These are phyloP conservation scores for Capitella teleta DNA, from an alignment of 1,140 invertebrate genomes.

Conservation along the genomic window DNA sequence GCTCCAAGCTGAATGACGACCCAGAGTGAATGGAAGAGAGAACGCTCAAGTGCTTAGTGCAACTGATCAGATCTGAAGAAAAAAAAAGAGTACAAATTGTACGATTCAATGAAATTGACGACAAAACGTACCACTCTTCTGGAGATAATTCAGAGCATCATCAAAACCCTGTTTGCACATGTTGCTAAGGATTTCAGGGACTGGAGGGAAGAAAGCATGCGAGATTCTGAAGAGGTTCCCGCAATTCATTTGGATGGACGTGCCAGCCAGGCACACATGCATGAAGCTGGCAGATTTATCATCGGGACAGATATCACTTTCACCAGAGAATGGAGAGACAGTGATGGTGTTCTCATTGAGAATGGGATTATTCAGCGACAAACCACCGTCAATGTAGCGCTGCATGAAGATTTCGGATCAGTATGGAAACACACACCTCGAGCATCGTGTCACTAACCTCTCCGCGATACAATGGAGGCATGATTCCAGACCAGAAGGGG, in stretches of 20 bases:
- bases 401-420: too few relatives aligned
- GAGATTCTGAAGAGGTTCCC: slow-evolving; percentile 86
- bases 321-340: slow-evolving; percentile 93
- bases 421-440: too few relatives aligned
- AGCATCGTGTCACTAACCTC: slow-evolving; percentile 44
- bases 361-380: slow-evolving; percentile 88
- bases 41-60: slow-evolving; percentile 28
- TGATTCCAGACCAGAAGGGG: slow-evolving; percentile 86
- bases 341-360: slow-evolving; percentile 92
- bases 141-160: slow-evolving; percentile 83
- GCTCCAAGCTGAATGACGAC: slow-evolving; percentile 41
- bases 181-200: slow-evolving; percentile 73
- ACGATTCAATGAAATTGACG: background rate
- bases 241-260: slow-evolving; percentile 65
- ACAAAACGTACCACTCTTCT: slow-evolving; percentile 67
- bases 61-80: slow-evolving; percentile 31
- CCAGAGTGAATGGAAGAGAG: slow-evolving; percentile 16
- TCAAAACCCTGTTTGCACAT: slow-evolving; percentile 96
- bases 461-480: slow-evolving; percentile 80
- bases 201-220: slow-evolving; percentile 85
- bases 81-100: background rate
- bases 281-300: slow-evolving; percentile 47
- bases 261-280: slow-evolving; percentile 77
- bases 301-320: slow-evolving; percentile 93
- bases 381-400: slow-evolving; percentile 92